Evolutionary conservation across 2,113 vertebrate species (phyloP), one percentile per base, ranked within the genome.

Genomic region (Poecile atricapillus): DNA sequence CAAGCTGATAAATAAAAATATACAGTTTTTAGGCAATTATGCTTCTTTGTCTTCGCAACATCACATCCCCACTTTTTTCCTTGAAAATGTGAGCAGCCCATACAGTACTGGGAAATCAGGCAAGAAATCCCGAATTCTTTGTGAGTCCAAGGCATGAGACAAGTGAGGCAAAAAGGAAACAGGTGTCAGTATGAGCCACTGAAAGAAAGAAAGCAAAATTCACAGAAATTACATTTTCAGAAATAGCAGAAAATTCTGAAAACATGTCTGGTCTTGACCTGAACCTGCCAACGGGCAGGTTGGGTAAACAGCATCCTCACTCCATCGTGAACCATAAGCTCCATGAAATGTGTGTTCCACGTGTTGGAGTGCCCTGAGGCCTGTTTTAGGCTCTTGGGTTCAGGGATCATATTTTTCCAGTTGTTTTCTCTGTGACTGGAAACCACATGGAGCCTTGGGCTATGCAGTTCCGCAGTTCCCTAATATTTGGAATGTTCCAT

Each of bases 401-500:
- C 56, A 60, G 47, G 71, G 86, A 70, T 90, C 37, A 63, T 83
- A 82, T 89, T 96, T 97, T 95, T 96, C 94, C 94, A 80, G 47
- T 44, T 95, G 89, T 80, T 93, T 89, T 74, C 62, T 91, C 79
- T 89, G 49, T 89, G 81, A 89, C 85, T 74, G 78, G 93, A 93
- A 84, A 77, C n/a, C 64, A 86, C 52, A 28, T 24, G 86, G 49
- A 88, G 65, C 33, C 37, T 63, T 58, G 28, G 50, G 58, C 47
- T 87, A 44, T 90, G 84, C 82, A 79, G 62, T 47, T 91, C 37
- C 2, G 3, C 80, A 93, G 93, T 15, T 95, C 96, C 75, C 95
- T 97, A 98, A 98, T 97, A 98, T 98, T 98, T 98, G 87, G 63
- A 92, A 37, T 2, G 79, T 65, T 74, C 83, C 97, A 95, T 97